These are phyloP conservation scores for Cryptocheilus praepositus DNA, from an alignment of 2,888 invertebrate genomes.

Conservation along the genomic window DNA sequence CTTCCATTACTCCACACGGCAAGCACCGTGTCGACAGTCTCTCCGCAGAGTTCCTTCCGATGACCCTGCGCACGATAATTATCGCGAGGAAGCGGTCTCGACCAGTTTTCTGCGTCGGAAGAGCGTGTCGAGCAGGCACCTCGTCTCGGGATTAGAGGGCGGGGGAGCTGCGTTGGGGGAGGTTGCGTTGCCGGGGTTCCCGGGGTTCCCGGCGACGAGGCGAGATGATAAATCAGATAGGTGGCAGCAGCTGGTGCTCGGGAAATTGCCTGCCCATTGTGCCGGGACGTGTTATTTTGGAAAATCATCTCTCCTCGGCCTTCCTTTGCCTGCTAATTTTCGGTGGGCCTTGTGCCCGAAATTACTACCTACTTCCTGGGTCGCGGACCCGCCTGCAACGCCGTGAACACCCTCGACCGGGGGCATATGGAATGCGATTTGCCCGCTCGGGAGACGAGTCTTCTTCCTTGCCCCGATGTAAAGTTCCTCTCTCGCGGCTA, in stretches of 20 bases:
- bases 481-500: slow-evolving; percentile 19
- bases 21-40: too few relatives aligned
- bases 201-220: slow-evolving; percentile 38
- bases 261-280: slow-evolving; percentile 67
- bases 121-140: slow-evolving; percentile 2
- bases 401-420: slow-evolving; percentile 31
- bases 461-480: slow-evolving; percentile 27
- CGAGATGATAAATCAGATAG: slow-evolving; percentile 71
- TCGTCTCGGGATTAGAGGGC: background rate
- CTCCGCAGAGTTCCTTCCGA: slow-evolving; percentile 9
- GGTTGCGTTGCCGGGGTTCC: slow-evolving; percentile 21
- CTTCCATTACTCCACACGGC: too few relatives aligned
- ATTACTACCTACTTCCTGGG: slow-evolving; percentile 69
- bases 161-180: slow-evolving; percentile 12
- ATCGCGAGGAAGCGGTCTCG: slow-evolving; percentile 23
- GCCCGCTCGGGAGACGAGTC: slow-evolving; percentile 11
- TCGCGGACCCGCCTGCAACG: slow-evolving; percentile 47
- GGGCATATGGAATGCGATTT: slow-evolving; percentile 63
- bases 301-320: slow-evolving; percentile 70
- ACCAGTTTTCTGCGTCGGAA: slow-evolving; percentile 7
- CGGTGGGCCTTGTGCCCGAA: slow-evolving; percentile 57
- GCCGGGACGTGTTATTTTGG: slow-evolving; percentile 67
- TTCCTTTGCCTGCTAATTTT: slow-evolving; percentile 70
- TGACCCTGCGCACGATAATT: slow-evolving; percentile 36
- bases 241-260: slow-evolving; percentile 71